These are phyloP conservation scores for Sturnira hondurensis DNA, from an alignment of 2,113 vertebrate species.

Conservation along the genomic window DNA sequence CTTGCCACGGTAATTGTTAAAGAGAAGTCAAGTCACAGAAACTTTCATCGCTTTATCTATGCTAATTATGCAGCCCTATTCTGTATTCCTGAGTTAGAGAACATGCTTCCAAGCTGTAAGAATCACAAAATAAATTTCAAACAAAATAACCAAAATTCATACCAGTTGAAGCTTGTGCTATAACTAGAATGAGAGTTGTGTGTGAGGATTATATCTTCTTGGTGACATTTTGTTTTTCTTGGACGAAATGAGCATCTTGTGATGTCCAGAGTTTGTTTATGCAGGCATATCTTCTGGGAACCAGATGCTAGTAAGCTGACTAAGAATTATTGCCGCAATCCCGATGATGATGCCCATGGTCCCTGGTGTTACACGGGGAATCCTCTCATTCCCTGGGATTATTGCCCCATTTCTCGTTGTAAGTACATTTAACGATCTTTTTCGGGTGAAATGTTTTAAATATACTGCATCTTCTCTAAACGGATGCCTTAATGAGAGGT, in stretches of 20 bases:
- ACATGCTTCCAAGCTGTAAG: background rate
- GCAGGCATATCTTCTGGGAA: slow-evolving; percentile 86
- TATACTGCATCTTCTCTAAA: background rate
- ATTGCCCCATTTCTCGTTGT: slow-evolving; percentile 94
- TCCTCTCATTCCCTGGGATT: slow-evolving; percentile 94
- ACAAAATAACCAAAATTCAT: background rate
- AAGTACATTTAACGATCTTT: slow-evolving; percentile 76
- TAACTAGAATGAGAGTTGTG: background rate
- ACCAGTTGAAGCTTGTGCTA: background rate
- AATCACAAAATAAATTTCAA: background rate
- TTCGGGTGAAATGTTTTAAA: background rate
- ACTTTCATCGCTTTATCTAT: background rate
- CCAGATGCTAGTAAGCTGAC: slow-evolving; percentile 87
- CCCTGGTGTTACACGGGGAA: slow-evolving; percentile 97
- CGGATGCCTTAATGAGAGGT: background rate
- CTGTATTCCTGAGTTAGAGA: background rate
- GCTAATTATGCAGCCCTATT: background rate
- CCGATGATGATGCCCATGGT: slow-evolving; percentile 96
- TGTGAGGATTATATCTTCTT: background rate
- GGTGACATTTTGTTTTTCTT: slow-evolving; percentile 21
- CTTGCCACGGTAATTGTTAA: background rate
- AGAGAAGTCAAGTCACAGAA: background rate
- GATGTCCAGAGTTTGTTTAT: slow-evolving; percentile 51
- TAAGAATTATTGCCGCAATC: slow-evolving; percentile 95
- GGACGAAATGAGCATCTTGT: background rate